Conservation (phyloP, 2,113 vertebrate species). For the Semnornis frantzii region DNA sequence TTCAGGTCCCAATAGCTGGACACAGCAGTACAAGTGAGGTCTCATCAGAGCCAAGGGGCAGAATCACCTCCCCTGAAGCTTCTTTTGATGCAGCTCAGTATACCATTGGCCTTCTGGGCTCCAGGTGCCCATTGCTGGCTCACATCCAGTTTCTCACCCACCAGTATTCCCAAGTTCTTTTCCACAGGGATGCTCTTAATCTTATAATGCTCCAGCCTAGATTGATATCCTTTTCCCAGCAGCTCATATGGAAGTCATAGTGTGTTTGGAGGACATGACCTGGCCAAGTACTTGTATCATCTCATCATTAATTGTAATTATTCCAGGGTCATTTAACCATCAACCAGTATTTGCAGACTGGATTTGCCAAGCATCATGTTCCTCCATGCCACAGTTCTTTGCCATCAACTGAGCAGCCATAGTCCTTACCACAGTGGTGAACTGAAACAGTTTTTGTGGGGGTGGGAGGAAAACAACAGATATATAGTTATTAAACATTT, state of each 20-base stretch:
- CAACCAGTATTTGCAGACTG: conserved; percentile 29
- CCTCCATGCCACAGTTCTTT: neutral
- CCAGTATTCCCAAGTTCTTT: too few relatives aligned
- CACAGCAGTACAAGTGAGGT: too few relatives aligned
- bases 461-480: neutral
- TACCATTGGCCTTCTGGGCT: too few relatives aligned
- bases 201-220: too few relatives aligned
- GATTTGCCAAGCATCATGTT: conserved; percentile 42
- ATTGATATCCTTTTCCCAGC: neutral
- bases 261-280: neutral
- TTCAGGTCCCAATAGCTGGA: too few relatives aligned
- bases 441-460: neutral
- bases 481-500: neutral
- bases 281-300: neutral
- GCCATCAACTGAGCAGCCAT: neutral
- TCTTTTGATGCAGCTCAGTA: too few relatives aligned
- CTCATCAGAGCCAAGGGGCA: too few relatives aligned
- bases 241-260: neutral
- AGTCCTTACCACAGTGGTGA: neutral
- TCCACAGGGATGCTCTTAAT: too few relatives aligned
- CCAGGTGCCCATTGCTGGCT: too few relatives aligned
- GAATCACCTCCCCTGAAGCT: too few relatives aligned
- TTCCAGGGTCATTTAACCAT: conserved; percentile 5
- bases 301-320: conserved; percentile 47
- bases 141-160: too few relatives aligned